Percentiles rank a stretch among this genome's conserved stretches.
Conservation (phyloP, 2,888 invertebrate genomes). For the Harmothoe impar region DNA sequence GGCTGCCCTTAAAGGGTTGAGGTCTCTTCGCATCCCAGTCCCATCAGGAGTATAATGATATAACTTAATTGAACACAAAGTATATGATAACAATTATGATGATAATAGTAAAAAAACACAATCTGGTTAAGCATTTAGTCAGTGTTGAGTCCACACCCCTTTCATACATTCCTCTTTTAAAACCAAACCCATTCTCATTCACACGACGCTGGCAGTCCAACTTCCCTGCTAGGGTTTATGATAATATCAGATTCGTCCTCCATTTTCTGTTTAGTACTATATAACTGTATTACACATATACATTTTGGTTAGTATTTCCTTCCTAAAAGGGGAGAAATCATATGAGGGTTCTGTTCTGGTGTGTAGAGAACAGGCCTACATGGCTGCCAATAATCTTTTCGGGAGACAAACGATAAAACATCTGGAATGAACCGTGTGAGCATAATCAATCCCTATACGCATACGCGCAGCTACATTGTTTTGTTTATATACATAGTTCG, state of each 20-base stretch:
- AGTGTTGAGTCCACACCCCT: background rate
- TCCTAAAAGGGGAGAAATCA: background rate
- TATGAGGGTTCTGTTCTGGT: background rate
- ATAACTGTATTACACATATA: no score
- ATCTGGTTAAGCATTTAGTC: slow-evolving; percentile 15
- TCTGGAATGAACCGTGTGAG: slow-evolving; percentile 40
- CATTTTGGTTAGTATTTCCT: background rate
- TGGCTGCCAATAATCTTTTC: slow-evolving; percentile 13
- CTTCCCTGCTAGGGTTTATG: background rate
- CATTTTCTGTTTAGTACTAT: background rate
- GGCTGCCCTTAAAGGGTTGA: no score
- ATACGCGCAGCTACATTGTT: background rate
- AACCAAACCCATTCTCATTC: background rate
- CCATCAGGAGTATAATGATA: background rate
- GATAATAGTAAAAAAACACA: slow-evolving; percentile 13
- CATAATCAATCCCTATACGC: background rate
- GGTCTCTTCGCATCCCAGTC: no score
- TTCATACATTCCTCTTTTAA: background rate
- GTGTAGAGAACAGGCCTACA: background rate
- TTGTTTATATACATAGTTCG: background rate
- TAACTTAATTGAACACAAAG: slow-evolving; percentile 29
- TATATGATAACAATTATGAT: background rate
- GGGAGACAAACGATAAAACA: slow-evolving; percentile 2
- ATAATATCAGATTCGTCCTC: slow-evolving; percentile 10
- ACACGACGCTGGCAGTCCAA: background rate